Conservation (phyloP, 2,888 invertebrate genomes). For the Sinopyrophorus schimmeli region DNA sequence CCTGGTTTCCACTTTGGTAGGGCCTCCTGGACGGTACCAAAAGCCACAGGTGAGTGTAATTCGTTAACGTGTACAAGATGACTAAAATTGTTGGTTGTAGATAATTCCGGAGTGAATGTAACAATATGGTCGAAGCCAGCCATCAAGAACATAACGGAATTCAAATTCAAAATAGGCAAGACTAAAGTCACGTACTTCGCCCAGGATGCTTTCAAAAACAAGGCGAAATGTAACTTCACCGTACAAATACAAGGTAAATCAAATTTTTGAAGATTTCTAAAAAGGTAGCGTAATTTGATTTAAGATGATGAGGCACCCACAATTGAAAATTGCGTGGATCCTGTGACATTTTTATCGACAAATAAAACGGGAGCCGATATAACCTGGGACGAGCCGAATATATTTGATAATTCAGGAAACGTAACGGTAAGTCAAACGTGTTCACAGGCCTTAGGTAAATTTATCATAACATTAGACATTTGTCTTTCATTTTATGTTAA, state of each 20-base stretch:
- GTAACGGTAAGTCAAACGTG: slow-evolving; percentile 44
- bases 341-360: slow-evolving; percentile 56
- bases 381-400: slow-evolving; percentile 63
- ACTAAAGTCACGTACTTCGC: slow-evolving; percentile 65
- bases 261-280: not conserved
- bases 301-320: slow-evolving; percentile 61
- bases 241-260: slow-evolving; percentile 59
- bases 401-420: slow-evolving; percentile 61
- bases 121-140: slow-evolving; percentile 64
- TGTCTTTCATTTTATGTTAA: too few relatives aligned
- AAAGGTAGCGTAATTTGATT: slow-evolving; percentile 9
- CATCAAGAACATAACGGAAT: slow-evolving; percentile 52
- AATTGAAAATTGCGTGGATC: slow-evolving; percentile 63
- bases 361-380: slow-evolving; percentile 54
- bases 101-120: slow-evolving; percentile 63
- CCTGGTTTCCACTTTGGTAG: slow-evolving; percentile 59
- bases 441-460: too few relatives aligned
- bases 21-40: slow-evolving; percentile 55
- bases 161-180: slow-evolving; percentile 62
- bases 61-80: not conserved
- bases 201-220: slow-evolving; percentile 64
- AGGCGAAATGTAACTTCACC: slow-evolving; percentile 63
- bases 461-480: too few relatives aligned
- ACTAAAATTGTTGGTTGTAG: slow-evolving; percentile 42
- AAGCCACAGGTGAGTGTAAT: slow-evolving; percentile 16